Base-by-base conservation (phyloP, 2,888 invertebrate genomes). In the Seira ritae region DNA sequence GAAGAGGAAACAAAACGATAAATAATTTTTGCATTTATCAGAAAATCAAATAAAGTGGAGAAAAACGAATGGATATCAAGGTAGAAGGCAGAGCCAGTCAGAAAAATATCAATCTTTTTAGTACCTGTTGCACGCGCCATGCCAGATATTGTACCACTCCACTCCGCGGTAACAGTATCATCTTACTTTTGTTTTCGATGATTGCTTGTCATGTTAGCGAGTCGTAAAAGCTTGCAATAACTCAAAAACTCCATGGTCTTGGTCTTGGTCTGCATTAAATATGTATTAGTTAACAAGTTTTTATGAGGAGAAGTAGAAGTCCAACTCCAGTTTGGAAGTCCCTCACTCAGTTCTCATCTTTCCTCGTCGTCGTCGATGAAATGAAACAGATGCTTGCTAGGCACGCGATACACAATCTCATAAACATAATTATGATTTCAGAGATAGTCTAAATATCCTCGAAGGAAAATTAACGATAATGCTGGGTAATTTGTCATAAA, bases 401-500 rank as follows among this genome's bases (percentile, higher is more conserved):
- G n/a, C n/a, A n/a, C n/a, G n/a, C n/a, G n/a, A n/a, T n/a, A n/a
- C n/a, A n/a, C n/a, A n/a, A n/a, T n/a, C n/a, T n/a, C n/a, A n/a
- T n/a, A n/a, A 42, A 42, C 12, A 42, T 42, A 42, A 8, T 42
- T 42, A 8, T 8, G 12, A 42, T 42, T 42, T 42, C 42, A 42
- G 4, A n/a, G n/a, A 8, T 42, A 42, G 42, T 42, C 42, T 12
- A 42, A 42, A 8, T 42, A n/a, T 42, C 42, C 42, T 42, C 12
- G 6, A 42, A 42, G 69, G 60, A 69, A 77, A 69, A 69, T 77
- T 69, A 69, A 46, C 60, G 23, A 42, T 65, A 70, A 78, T 71
- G 78, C 31, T 46, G 66, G 46, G 50, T 66, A 71, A 78, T 78
- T 78, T 78, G 70, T 78, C 78, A 71, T 62, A 70, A 71, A 66